Base-by-base conservation (phyloP, 1,140 invertebrate species). In the Ostrea edulis region DNA sequence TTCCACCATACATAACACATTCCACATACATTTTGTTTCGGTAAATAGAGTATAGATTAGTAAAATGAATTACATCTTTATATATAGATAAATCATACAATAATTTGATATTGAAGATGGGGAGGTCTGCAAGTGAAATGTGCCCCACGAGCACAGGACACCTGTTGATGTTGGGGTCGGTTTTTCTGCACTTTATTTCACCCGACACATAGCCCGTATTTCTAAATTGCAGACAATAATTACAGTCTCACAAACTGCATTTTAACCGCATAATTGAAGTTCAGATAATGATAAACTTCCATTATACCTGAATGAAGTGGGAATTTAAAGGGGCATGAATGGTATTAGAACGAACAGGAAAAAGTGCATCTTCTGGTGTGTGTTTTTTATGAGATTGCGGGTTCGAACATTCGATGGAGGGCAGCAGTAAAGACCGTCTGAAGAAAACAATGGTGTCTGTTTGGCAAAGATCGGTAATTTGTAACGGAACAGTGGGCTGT, bases 141-240 rank as follows among this genome's bases (percentile, higher is more conserved):
- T 25, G 25, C 68, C 25, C 22, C 25, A 11, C 25, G 29, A 35
- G 17, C 25, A 12, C 25, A 25, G 68, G 68, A 77, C 68, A 77
- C 68, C 68, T 77, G 68, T 35, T 77, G 9, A 29, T 14, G 14
- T 3, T 22, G 5, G 12, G 68, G 68, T 77, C 55, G 68, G 25
- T 77, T 77, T 77, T 77, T 77, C 25, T 77, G 68, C 14, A 77
- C 68, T 77, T 77, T 77, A 77, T 77, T 35, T 77, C 68, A 77
- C 22, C 68, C 14, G 68, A 14, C 68, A 77, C 68, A 25, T 25
- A 77, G 68, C 35, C 68, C 29, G 14, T 62, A 62, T 62, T 62
- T 62, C 55, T 62, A 17, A 62, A 20, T 62, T 62, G 55, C 68
- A 25, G 25, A 77, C 22, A 77, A 77, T 77, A 77, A 77, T 77